phyloP scores from a whole-genome alignment of 1,140 invertebrate species.

The Lineus longissimus region DNA sequence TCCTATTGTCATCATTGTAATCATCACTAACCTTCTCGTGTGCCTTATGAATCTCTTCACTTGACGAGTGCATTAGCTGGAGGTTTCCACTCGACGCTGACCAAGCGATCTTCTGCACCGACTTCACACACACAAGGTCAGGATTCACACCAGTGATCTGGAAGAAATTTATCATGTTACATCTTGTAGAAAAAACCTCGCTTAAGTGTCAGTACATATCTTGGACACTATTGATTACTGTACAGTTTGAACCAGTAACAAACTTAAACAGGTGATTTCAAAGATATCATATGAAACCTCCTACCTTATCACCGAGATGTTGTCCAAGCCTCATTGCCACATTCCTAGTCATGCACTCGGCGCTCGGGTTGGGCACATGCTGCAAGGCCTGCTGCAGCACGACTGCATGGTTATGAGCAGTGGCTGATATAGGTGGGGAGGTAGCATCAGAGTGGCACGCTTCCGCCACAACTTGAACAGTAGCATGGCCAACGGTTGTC shows the following conservation, averaged over 20 bases:
- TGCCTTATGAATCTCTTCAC: constrained; percentile 63
- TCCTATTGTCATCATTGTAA: neutral
- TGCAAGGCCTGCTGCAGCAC: constrained; percentile 73
- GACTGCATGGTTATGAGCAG: constrained; percentile 56
- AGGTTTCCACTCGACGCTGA: constrained; percentile 70
- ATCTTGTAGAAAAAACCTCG: neutral
- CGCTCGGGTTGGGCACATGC: constrained; percentile 66
- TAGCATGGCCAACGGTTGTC: constrained; percentile 68
- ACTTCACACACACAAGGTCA: constrained; percentile 45
- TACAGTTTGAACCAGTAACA: no score
- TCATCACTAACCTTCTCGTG: constrained; percentile 42
- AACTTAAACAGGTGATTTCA: no score
- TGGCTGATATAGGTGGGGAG: constrained; percentile 47
- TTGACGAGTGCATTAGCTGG: constrained; percentile 63
- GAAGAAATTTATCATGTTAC: neutral
- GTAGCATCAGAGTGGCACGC: constrained; percentile 42
- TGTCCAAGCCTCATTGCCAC: constrained; percentile 74
- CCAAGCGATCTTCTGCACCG: constrained; percentile 67
- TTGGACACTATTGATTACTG: no score
- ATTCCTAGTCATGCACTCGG: constrained; percentile 67
- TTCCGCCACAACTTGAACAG: constrained; percentile 51
- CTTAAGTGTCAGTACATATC: no score
- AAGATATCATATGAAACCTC: no score
- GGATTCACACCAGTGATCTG: constrained; percentile 42
- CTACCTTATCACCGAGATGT: constrained; percentile 63